These are phyloP conservation scores for Anableps anableps DNA, from an alignment of 2,797 vertebrate genomes.

Conservation along the genomic window DNA sequence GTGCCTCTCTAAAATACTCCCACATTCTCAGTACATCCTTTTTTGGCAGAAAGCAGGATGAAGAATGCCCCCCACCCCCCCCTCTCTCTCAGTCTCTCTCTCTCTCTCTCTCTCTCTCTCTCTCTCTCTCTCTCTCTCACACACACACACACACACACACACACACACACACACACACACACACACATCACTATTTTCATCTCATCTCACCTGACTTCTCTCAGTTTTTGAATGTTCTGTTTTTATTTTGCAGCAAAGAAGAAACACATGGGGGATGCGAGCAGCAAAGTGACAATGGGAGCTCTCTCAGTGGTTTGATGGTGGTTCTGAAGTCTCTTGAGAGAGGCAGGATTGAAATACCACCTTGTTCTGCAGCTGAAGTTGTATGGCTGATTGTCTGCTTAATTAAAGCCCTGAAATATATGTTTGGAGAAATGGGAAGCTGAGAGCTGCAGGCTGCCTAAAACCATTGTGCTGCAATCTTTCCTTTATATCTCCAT, in stretches of 20 bases:
- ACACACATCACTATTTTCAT: constrained; percentile 17
- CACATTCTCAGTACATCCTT: constrained; percentile 54
- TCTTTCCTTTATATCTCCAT: constrained; percentile 58
- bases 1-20: constrained; percentile 37
- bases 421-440: constrained; percentile 40
- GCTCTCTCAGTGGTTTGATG: constrained; percentile 28
- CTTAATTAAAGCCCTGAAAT: constrained; percentile 62
- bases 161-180: background rate
- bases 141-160: no score
- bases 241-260: constrained; percentile 38
- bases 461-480: constrained; percentile 56
- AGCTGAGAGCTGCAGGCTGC: constrained; percentile 47
- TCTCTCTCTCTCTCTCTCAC: no score
- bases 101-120: background rate
- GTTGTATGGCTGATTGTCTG: constrained; percentile 48
- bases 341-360: constrained; percentile 35
- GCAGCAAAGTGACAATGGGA: constrained; percentile 26
- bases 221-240: constrained; percentile 16
- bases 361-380: constrained; percentile 42
- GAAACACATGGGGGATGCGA: constrained; percentile 20
- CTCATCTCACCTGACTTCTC: constrained; percentile 12
- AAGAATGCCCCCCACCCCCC: background rate
- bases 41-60: constrained; percentile 43
- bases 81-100: background rate
- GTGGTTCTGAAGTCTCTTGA: constrained; percentile 31